Percentiles rank a stretch among this genome's conserved stretches.
Conservation (phyloP, 2,888 invertebrate genomes). For the Cryptophagus acutangulus region DNA sequence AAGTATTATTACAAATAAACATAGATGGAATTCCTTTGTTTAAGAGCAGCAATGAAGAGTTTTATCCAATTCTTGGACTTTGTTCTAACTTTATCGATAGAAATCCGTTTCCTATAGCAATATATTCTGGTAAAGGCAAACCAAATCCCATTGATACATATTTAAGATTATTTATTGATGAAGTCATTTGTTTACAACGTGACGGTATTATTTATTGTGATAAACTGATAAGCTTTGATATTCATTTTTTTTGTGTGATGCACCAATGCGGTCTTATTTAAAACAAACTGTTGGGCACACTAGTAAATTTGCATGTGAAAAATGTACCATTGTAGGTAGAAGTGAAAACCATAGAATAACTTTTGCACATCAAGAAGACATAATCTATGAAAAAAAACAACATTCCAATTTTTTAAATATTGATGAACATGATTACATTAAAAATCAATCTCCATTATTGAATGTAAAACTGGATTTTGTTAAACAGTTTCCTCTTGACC, state of each 20-base stretch:
- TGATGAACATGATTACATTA: constrained; percentile 4
- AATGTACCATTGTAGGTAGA: constrained; percentile 15
- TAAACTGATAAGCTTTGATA: constrained; percentile 12
- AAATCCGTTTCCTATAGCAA: constrained; percentile 16
- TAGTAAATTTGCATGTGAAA: constrained; percentile 19
- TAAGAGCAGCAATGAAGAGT: constrained; percentile 17
- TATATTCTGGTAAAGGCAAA: constrained; percentile 17
- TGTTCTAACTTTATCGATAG: constrained; percentile 15
- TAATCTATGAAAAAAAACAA: no score
- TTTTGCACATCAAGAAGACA: constrained; percentile 6
- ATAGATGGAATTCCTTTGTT: constrained; percentile 22
- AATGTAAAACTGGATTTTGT: constrained; percentile 6
- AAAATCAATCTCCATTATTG: not conserved
- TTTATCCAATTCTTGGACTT: constrained; percentile 18
- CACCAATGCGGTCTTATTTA: constrained; percentile 18
- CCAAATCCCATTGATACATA: constrained; percentile 14
- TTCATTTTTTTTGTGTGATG: constrained; percentile 19
- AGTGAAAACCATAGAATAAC: constrained; percentile 10
- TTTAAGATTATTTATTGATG: constrained; percentile 16
- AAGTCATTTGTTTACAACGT: constrained; percentile 11
- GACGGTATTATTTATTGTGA: constrained; percentile 6
- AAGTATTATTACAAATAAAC: constrained; percentile 18
- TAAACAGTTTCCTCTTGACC: constrained; percentile 10
- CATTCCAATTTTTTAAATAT: no score
- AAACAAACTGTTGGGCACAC: constrained; percentile 18